Conservation (phyloP, 2,113 vertebrate genomes). For the Phaetusa simplex region DNA sequence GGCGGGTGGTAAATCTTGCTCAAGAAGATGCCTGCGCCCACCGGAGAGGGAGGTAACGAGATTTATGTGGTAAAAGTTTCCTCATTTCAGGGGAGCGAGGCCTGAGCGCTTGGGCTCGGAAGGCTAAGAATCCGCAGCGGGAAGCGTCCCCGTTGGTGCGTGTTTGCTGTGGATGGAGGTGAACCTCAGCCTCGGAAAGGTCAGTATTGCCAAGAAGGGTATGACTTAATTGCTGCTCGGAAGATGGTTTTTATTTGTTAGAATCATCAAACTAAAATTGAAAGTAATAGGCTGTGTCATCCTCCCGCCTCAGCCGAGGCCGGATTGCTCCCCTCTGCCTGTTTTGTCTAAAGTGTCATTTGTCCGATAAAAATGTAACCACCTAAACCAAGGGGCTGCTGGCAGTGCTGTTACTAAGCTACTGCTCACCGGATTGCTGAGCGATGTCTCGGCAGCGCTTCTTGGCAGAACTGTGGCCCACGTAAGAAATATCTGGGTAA, state of each 20-base stretch:
- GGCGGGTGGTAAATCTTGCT: background rate
- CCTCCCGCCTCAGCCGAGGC: background rate
- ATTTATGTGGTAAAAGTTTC: background rate
- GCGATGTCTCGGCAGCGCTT: background rate
- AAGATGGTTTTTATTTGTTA: background rate
- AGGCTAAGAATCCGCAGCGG: background rate
- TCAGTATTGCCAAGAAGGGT: background rate
- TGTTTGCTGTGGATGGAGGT: background rate
- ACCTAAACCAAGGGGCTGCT: background rate
- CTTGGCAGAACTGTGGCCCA: background rate
- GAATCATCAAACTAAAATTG: background rate
- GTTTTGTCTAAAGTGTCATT: background rate
- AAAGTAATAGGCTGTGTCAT: background rate
- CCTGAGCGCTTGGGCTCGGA: background rate
- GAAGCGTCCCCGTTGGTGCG: accelerated
- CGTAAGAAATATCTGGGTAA: background rate
- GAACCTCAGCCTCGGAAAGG: background rate
- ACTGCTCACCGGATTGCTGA: background rate
- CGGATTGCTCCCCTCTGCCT: background rate
- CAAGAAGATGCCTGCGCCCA: background rate
- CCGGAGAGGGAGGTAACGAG: background rate
- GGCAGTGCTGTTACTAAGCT: background rate
- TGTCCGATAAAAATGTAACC: background rate
- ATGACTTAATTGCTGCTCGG: background rate
- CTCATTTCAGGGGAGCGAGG: background rate